phyloP scores from a whole-genome alignment of 2,113 vertebrate species.

The Zingel zingel region DNA sequence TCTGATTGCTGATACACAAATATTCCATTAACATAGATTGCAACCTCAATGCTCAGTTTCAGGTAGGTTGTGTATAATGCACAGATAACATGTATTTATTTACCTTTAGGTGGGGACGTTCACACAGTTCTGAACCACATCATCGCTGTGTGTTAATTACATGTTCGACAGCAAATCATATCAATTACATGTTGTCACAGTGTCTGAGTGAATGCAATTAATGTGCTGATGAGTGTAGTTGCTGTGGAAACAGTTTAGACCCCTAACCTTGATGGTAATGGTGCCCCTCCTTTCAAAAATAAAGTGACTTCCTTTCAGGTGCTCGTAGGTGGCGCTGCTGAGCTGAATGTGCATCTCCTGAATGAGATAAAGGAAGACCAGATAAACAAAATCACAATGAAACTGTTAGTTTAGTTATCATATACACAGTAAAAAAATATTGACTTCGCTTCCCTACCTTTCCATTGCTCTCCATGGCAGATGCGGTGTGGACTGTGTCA shows the following conservation, averaged over 20 bases:
- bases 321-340: conserved; percentile 84
- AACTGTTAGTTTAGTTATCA: not conserved
- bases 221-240: not conserved
- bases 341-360: conserved; percentile 86
- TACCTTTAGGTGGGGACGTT: not conserved
- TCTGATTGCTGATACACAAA: conserved; percentile 23
- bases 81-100: conserved; percentile 16
- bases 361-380: not conserved
- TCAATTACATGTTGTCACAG: conserved; percentile 6
- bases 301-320: conserved; percentile 84
- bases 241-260: conserved; percentile 18
- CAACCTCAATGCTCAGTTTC: not conserved
- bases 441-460: conserved; percentile 64
- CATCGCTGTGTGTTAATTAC: not conserved
- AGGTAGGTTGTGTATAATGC: not conserved
- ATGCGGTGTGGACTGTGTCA: conserved; percentile 84
- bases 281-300: conserved; percentile 83
- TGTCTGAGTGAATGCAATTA: not conserved
- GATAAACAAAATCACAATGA: not conserved
- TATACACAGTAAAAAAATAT: not conserved
- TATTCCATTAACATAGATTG: conserved; percentile 9
- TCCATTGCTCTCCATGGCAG: conserved; percentile 86
- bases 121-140: not conserved
- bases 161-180: conserved; percentile 19
- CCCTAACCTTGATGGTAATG: conserved; percentile 84